Percentiles rank a stretch among this genome's conserved stretches.
Conservation (phyloP, 92 coral and sea anemone species). For the Porites divaricata region DNA sequence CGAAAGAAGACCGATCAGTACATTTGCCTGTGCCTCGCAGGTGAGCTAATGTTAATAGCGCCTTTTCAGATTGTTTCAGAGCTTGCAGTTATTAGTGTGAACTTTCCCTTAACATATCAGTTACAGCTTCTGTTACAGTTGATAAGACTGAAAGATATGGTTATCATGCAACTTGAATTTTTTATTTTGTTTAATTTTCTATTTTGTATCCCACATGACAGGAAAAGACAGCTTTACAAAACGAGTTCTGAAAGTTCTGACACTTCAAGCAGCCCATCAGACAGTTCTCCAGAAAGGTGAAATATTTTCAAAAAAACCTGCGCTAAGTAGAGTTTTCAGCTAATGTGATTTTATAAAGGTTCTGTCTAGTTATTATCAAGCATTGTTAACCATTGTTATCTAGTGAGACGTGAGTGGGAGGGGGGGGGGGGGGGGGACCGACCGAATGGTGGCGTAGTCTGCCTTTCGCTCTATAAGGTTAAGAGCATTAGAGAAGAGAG, state of each 20-base stretch:
- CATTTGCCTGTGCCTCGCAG: neutral
- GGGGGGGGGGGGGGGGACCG: too few relatives aligned
- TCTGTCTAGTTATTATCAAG: too few relatives aligned
- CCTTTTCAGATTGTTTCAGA: conserved; percentile 16
- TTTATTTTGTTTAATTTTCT: too few relatives aligned
- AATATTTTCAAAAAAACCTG: neutral
- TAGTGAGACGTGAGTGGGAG: too few relatives aligned
- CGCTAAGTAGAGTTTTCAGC: neutral
- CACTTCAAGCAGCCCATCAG: conserved; percentile 24
- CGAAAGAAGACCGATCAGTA: conserved; percentile 11
- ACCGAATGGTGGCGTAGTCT: too few relatives aligned
- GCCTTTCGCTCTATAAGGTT: too few relatives aligned
- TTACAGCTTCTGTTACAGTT: conserved; percentile 11
- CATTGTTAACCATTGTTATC: too few relatives aligned
- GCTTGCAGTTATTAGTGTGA: conserved; percentile 6
- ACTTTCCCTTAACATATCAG: neutral
- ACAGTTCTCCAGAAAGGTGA: conserved; percentile 27
- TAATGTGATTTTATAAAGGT: too few relatives aligned
- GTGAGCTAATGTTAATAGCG: conserved; percentile 1
- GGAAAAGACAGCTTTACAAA: conserved; percentile 22
- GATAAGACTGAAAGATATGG: conserved; percentile 13
- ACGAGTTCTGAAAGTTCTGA: conserved; percentile 33
- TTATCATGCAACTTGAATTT: conserved; percentile 4
- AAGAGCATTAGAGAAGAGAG: neutral
- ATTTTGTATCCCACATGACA: neutral